These are phyloP conservation scores for Calliphora vomitoria DNA, from an alignment of 2,888 invertebrate species.

Conservation along the genomic window DNA sequence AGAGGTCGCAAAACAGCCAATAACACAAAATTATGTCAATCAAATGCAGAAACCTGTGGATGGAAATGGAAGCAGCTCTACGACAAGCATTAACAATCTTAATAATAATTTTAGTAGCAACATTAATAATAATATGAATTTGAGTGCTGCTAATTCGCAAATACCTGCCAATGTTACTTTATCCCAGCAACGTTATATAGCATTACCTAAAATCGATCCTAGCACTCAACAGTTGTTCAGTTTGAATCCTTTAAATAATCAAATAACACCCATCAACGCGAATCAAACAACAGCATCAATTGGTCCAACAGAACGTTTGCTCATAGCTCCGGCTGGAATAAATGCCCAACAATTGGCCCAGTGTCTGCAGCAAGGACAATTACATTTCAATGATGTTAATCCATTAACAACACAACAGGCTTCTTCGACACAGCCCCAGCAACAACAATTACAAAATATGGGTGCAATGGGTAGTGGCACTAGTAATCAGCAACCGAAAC, in stretches of 20 bases:
- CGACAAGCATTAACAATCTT: neutral
- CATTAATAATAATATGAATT: slow-evolving; percentile 63
- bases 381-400: slow-evolving; percentile 84
- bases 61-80: neutral
- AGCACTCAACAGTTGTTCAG: slow-evolving; percentile 84
- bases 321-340: slow-evolving; percentile 84
- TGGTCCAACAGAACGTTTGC: slow-evolving; percentile 83
- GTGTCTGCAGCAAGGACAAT: slow-evolving; percentile 84
- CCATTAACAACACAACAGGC: slow-evolving; percentile 76
- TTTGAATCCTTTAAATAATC: slow-evolving; percentile 84
- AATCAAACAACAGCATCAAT: slow-evolving; percentile 84
- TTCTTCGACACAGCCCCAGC: slow-evolving; percentile 27
- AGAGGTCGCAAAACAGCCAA: slow-evolving; percentile 39
- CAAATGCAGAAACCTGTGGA: slow-evolving; percentile 45
- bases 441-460: slow-evolving; percentile 42
- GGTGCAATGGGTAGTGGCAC: slow-evolving; percentile 3
- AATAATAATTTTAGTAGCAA: slow-evolving; percentile 51
- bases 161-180: slow-evolving; percentile 65
- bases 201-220: slow-evolving; percentile 83
- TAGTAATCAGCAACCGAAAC: slow-evolving; percentile 79
- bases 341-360: slow-evolving; percentile 84
- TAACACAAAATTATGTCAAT: slow-evolving; percentile 34
- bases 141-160: slow-evolving; percentile 57
- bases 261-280: slow-evolving; percentile 84
- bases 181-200: slow-evolving; percentile 81